Percentiles rank a stretch among this genome's conserved stretches.
Evolutionary conservation across 2,888 invertebrate species (phyloP).

Genomic region (Machimus rusticus): DNA sequence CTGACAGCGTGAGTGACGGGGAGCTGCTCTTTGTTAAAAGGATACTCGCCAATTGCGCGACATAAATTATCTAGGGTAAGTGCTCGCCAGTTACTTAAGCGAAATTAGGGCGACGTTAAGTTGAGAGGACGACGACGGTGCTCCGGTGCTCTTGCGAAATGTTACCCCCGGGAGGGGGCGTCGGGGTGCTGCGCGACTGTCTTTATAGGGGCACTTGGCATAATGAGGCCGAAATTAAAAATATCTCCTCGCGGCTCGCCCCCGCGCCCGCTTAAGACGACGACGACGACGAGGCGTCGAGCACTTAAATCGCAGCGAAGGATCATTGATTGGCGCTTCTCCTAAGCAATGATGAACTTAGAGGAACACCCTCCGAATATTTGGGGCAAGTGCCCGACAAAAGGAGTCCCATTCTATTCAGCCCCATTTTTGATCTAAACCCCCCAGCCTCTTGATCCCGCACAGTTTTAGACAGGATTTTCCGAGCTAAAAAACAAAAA

Average conservation of each 20-base stretch:
- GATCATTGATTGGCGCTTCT: not conserved
- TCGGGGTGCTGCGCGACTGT: not conserved
- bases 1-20: conserved; percentile 32
- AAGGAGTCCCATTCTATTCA: not conserved
- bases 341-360: not conserved
- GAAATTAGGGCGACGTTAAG: conserved; percentile 17
- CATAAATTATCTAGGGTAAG: conserved; percentile 39
- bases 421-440: too few species aligned
- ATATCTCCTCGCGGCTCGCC: not conserved
- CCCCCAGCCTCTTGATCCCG: too few species aligned
- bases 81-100: conserved; percentile 30
- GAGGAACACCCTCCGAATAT: not conserved
- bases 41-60: conserved; percentile 33
- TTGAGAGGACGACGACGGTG: not conserved
- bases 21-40: conserved; percentile 36
- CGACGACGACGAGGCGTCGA: not conserved
- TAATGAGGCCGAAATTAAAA: conserved; percentile 31
- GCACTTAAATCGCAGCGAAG: conserved; percentile 8
- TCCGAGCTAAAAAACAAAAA: not conserved
- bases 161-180: not conserved
- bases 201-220: conserved; percentile 10
- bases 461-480: not conserved
- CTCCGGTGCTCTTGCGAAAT: not conserved
- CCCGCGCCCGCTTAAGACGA: not conserved
- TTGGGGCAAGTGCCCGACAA: not conserved